These are phyloP conservation scores for Tupaia chinensis DNA, from an alignment of 2,113 vertebrate species.

Conservation along the genomic window DNA sequence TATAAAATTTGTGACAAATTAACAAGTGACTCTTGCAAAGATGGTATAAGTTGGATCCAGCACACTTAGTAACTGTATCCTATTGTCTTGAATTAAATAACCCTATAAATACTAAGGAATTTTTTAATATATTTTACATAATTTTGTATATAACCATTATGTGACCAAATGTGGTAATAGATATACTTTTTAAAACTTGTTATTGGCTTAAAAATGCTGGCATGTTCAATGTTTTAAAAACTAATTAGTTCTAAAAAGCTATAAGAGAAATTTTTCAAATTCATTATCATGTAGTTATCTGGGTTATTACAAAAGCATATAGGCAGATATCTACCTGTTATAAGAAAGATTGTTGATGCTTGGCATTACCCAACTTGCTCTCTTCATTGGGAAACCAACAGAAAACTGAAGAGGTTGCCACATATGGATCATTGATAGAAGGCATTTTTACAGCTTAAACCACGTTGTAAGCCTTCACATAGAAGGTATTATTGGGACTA, in stretches of 20 bases:
- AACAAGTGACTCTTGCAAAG: not conserved
- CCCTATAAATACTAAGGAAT: not conserved
- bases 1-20: constrained; percentile 13
- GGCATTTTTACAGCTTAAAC: not conserved
- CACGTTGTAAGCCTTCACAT: not conserved
- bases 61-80: not conserved
- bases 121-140: not conserved
- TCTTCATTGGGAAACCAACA: not conserved
- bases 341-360: not conserved
- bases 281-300: not conserved
- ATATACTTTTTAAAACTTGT: not conserved
- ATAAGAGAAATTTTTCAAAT: not conserved
- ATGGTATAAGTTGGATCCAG: not conserved
- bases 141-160: not conserved
- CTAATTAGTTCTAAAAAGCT: not conserved
- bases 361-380: not conserved
- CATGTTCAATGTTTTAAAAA: not conserved
- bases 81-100: not conserved
- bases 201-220: not conserved
- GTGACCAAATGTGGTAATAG: not conserved
- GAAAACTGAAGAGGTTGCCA: not conserved
- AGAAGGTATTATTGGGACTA: not conserved
- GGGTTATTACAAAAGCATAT: not conserved
- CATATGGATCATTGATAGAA: not conserved
- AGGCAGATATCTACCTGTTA: not conserved